A percentile compares a stretch with the other conserved stretches of the same genome.
Conservation (phyloP, 2,888 invertebrate genomes). For the Trissolcus japonicus region DNA sequence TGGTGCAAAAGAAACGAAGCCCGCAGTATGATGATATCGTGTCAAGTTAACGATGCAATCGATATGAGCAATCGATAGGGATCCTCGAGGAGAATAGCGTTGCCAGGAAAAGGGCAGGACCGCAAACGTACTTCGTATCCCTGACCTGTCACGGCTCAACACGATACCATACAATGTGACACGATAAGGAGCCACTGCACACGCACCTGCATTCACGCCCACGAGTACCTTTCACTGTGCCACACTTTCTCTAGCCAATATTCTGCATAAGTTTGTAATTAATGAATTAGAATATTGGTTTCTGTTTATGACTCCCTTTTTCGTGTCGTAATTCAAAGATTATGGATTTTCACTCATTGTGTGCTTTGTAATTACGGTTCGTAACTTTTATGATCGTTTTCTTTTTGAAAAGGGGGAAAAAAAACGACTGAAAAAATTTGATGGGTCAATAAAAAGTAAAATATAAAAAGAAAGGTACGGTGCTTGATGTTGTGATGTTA, state of each 20-base stretch:
- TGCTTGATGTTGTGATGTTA: too few species aligned
- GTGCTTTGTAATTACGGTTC: neutral
- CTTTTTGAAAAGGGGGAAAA: neutral
- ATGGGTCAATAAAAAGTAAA: too few species aligned
- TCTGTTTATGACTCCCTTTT: neutral
- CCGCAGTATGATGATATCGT: slow-evolving; percentile 24
- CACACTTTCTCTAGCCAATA: slow-evolving; percentile 35
- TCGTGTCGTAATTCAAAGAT: neutral
- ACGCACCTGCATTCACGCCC: slow-evolving; percentile 44
- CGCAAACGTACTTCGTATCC: slow-evolving; percentile 30
- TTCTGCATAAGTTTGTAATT: slow-evolving; percentile 33
- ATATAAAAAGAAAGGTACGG: too few species aligned
- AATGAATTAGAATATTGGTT: slow-evolving; percentile 30
- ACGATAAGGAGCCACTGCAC: slow-evolving; percentile 34
- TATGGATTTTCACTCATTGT: neutral
- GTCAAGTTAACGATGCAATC: slow-evolving; percentile 37
- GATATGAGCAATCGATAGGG: slow-evolving; percentile 25
- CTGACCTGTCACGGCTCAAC: slow-evolving; percentile 38
- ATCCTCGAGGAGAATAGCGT: slow-evolving; percentile 10
- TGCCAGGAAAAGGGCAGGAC: slow-evolving; percentile 32
- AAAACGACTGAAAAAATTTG: neutral
- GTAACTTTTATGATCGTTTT: neutral
- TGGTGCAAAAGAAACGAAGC: slow-evolving; percentile 14
- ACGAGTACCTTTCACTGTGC: slow-evolving; percentile 39
- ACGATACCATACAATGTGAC: slow-evolving; percentile 26